A percentile compares a stretch with the other conserved stretches of the same genome.
These are phyloP conservation scores for Temnothorax ravouxi DNA, from an alignment of 2,888 invertebrate species.

Conservation along the genomic window DNA sequence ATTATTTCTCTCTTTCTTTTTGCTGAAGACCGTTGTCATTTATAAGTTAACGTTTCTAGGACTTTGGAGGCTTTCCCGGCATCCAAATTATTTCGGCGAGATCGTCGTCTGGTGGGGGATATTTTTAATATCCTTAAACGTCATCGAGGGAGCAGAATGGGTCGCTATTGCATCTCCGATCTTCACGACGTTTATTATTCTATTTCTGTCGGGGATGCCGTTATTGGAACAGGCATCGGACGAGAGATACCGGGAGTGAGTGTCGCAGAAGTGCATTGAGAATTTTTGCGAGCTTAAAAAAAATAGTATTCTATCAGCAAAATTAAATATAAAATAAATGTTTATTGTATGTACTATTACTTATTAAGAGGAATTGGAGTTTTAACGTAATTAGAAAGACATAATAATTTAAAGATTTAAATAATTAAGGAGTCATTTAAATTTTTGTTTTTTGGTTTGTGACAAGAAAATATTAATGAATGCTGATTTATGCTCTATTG, in stretches of 20 bases:
- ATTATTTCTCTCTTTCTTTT: not conserved
- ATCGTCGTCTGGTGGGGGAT: slow-evolving; percentile 98
- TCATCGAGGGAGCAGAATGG: slow-evolving; percentile 95
- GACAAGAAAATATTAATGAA: not conserved
- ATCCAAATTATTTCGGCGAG: slow-evolving; percentile 98
- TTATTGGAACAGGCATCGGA: slow-evolving; percentile 95
- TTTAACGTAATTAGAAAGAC: not conserved
- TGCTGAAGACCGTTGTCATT: not conserved
- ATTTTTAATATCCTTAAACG: slow-evolving; percentile 95
- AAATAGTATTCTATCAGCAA: not conserved
- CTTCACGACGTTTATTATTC: slow-evolving; percentile 94
- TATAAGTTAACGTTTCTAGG: slow-evolving; percentile 86
- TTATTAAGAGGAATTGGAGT: not conserved
- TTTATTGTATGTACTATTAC: not conserved
- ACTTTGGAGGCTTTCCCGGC: slow-evolving; percentile 95
- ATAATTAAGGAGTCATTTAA: not conserved
- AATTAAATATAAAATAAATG: not conserved
- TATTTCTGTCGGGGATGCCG: slow-evolving; percentile 97
- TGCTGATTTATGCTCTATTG: not conserved
- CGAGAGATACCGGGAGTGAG: slow-evolving; percentile 95
- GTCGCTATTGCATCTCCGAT: slow-evolving; percentile 94
- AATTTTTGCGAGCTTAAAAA: not conserved
- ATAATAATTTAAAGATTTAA: not conserved
- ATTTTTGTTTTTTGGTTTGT: not conserved
- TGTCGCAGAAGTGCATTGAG: slow-evolving; percentile 63